Percentiles rank a stretch among this genome's conserved stretches.
These are phyloP conservation scores for Mus spicilegus DNA, from an alignment of 2,113 vertebrate genomes.

Conservation along the genomic window DNA sequence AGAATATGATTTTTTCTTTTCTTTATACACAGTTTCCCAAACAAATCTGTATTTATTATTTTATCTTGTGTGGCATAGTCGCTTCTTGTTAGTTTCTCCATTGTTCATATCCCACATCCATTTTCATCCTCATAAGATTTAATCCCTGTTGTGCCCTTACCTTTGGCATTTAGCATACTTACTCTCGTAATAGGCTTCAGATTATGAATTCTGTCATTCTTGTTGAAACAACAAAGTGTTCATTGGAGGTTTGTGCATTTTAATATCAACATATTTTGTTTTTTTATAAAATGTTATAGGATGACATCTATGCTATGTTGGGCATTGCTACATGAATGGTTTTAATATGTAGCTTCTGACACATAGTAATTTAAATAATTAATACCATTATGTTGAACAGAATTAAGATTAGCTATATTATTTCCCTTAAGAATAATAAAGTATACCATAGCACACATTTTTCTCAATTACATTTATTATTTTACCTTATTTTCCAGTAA, in stretches of 20 bases:
- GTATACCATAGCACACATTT: background rate
- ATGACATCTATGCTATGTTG: background rate
- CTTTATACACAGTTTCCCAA: background rate
- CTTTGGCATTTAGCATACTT: background rate
- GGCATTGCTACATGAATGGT: background rate
- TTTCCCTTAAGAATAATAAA: slow-evolving; percentile 13
- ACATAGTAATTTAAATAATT: background rate
- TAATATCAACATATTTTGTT: background rate
- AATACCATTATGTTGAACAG: slow-evolving; percentile 3
- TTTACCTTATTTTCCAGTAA: slow-evolving; percentile 20
- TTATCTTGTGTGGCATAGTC: background rate
- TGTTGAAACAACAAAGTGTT: background rate
- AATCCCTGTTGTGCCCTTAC: background rate
- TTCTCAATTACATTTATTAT: background rate
- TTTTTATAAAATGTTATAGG: background rate
- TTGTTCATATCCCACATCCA: background rate
- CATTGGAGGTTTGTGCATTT: background rate
- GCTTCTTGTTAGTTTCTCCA: background rate
- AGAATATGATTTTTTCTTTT: background rate
- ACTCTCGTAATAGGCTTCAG: background rate
- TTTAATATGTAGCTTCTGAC: slow-evolving; percentile 22
- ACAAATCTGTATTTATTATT: background rate
- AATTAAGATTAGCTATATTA: background rate
- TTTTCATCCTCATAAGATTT: background rate
- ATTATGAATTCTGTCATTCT: background rate